Evolutionary conservation across 2,797 vertebrate species (phyloP), one percentile per base, ranked within the genome.

Genomic region (Eulemur rubriventer): DNA sequence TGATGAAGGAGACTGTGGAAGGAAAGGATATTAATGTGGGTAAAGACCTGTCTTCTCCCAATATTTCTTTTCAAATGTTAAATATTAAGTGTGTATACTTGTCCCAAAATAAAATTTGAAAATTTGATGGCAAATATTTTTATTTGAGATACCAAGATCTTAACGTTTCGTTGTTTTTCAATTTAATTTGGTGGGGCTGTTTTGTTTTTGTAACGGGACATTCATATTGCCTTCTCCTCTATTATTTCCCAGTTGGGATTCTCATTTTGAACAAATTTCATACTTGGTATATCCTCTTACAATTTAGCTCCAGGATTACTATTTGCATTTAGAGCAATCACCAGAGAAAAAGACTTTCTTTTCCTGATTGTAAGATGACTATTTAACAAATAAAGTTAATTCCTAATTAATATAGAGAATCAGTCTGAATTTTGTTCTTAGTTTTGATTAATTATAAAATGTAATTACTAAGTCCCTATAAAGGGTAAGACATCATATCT

Each of bases 221-320:
- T 90, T 69, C 22, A 9, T 30, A 69, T 52, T 59, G 79, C 18
- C 20, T 43, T 89, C 78, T 94, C 38, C 33, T 73, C 63, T 84
- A 41, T 69, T 73, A 50, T 52, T 78, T 92, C 0, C 33, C 7
- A 35, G 2, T 3, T 87, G 59, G 24, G 17, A 93, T 89, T 94
- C 85, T 94, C 28, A 81, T 35, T 76, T 52, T 88, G 17, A 59
- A 91, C 35, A 96, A 93, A 93, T 41, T 17, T 50, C 41, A 78
- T 20, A 89, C 11, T 63, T 55, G 70, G 6, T 8, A 38, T 89
- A 61, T 20, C 33, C 50, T 70, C 18, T 90, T 35, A 46, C 13
- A 61, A 50, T 26, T 89, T 61, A 83, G 33, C 30, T 86, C 3
- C 2, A 76, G 59, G 41, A 80, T 91, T 72, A n/a, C 43, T 73